phyloP scores from a whole-genome alignment of 2,113 vertebrate genomes.

The Corythaixoides concolor region DNA sequence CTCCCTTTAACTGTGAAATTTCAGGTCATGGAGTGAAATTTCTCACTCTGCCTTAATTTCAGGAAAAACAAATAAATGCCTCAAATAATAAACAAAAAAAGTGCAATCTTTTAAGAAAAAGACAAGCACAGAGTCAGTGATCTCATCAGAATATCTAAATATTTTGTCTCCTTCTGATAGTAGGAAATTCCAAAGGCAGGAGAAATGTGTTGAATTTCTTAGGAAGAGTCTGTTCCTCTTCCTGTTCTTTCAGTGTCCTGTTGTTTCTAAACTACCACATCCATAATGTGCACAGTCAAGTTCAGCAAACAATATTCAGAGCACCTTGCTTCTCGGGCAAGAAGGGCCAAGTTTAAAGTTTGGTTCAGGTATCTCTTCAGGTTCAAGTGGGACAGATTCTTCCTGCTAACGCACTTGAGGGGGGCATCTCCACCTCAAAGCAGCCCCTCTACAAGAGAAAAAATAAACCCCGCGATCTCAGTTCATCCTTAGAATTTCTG shows the following conservation, averaged over 20 bases:
- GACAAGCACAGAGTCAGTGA: background rate
- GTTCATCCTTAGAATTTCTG: background rate
- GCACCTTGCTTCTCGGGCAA: background rate
- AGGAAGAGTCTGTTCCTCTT: background rate
- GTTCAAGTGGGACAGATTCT: background rate
- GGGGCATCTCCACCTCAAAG: background rate
- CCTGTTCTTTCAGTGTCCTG: background rate
- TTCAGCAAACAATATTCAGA: background rate
- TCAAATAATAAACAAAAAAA: background rate
- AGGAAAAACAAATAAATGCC: background rate
- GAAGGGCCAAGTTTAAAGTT: background rate
- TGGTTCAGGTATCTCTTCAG: background rate
- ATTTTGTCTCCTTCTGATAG: background rate
- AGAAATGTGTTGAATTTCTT: background rate
- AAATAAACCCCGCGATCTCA: background rate
- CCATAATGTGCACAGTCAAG: background rate
- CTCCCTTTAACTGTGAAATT: constrained; percentile 23
- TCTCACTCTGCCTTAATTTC: background rate
- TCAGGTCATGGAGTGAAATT: background rate
- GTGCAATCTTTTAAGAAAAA: background rate
- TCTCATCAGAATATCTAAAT: background rate
- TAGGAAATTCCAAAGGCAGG: background rate
- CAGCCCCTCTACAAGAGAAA: background rate
- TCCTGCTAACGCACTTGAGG: background rate
- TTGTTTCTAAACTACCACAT: background rate